Evolutionary conservation across 1,140 invertebrate genomes (phyloP), one percentile per base, ranked within the genome.

Genomic region (Penaeus vannamei): DNA sequence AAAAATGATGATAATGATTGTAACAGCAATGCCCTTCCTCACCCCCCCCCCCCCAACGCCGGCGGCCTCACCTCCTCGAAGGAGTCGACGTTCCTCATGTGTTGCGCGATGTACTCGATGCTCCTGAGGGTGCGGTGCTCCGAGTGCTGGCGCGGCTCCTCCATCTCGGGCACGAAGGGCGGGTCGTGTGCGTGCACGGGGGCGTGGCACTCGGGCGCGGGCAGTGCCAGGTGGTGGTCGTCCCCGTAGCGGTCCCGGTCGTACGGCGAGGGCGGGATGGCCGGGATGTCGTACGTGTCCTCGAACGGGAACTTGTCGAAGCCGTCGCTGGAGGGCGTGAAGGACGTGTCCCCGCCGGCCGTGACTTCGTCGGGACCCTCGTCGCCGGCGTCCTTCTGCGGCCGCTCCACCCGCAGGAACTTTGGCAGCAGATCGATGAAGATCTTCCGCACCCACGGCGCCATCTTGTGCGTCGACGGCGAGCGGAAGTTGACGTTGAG

Each of bases 401-500:
- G 92, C 76, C 92, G 87, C 53, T 97, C 97, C 92, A 98, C 97
- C 93, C 97, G 95, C 90, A 98, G 94, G 93, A 90, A 91, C 53
- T 90, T 90, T 1, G 92, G 92, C 42, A 92, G 83, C 42, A 91
- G 85, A 23, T 92, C 91, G 29, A 92, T 97, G 93, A 99, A 99
- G 90, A 99, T 95, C 87, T 95, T 95, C 76, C 97, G 94, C 17
- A 98, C 96, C 97, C 97, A 98, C 0, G 96, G 96, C 0, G 97
- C 95, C 97, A 99, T 99, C 93, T 96, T 96, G 94, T 99, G 98
- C 29, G 98, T 99, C 22, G 99, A 98, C 46, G 99, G 98, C 61
- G 95, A 95, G 66, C 99, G 96, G 94, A 99, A 99, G 94, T 99
- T 99, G 86, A 99, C 97, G 94, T 99, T 99, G 91, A 99, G 95